These are phyloP conservation scores for Propithecus coquereli DNA, from an alignment of 2,113 vertebrate genomes.

Conservation along the genomic window DNA sequence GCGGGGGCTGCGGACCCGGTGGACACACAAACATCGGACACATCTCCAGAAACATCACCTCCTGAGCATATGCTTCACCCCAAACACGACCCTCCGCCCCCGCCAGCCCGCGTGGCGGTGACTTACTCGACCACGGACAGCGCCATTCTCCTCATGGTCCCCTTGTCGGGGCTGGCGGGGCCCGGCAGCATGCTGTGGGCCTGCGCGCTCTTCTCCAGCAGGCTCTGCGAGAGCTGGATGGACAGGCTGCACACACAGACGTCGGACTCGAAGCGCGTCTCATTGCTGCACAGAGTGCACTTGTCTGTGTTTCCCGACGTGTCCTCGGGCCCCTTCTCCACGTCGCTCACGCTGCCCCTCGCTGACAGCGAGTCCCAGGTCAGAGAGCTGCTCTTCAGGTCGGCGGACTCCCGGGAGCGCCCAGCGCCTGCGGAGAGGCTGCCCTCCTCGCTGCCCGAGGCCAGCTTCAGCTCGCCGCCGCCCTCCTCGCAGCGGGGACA, in stretches of 20 bases:
- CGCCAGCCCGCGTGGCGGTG: fast-evolving
- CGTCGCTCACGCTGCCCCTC: fast-evolving
- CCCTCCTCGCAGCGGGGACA: fast-evolving
- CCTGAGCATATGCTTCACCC: fast-evolving
- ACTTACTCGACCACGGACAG: slow-evolving; percentile 35
- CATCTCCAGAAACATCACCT: fast-evolving
- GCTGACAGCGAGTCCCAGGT: fast-evolving
- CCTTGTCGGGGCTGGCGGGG: fast-evolving
- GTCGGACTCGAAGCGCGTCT: not conserved
- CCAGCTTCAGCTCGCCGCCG: fast-evolving
- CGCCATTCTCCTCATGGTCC: not conserved
- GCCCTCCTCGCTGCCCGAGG: not conserved
- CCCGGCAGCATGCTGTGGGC: not conserved
- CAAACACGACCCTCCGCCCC: fast-evolving
- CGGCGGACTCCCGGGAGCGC: fast-evolving
- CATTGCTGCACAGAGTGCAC: fast-evolving
- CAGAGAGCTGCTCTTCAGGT: fast-evolving
- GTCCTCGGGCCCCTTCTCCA: fast-evolving
- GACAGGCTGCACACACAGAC: not conserved
- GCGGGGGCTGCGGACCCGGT: too few relatives aligned
- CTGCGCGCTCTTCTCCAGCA: not conserved
- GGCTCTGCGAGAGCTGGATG: not conserved
- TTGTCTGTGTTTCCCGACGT: fast-evolving
- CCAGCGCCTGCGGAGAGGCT: fast-evolving
- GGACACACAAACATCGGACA: not conserved